Base-by-base conservation (phyloP, 1,140 invertebrate genomes). In the Bombus waltoni region DNA sequence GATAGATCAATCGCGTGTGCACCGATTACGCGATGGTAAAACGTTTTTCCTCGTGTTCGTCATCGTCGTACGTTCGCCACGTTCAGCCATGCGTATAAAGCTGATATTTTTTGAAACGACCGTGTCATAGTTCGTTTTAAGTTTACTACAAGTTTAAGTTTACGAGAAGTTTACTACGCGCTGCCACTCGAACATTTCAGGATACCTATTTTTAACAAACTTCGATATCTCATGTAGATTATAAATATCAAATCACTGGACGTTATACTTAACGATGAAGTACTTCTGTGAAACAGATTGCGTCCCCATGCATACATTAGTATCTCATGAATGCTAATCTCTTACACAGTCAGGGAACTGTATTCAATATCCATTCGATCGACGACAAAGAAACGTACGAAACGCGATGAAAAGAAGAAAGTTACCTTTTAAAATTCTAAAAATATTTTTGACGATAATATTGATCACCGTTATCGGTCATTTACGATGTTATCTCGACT, bases 1-100 rank as follows among this genome's bases (percentile, higher is more conserved):
- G n/a, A 22, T 35, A 44, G 35, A 35, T 70, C 38, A 11, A 62
- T 5, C 32, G 44, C 11, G 53, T 42, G 71, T 35, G n/a, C 44
- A 53, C 59, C 44, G 81, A 44, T 77, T 68, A 77, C 62, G 15
- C 65, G 62, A 83, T 57, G 38, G 3, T 44, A 32, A 53, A 83
- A 22, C 44, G 42, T 66, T 3, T 66, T 3, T n/a, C 3, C 5
- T 44, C 73, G 38, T 35, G 62, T 47, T 75, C 11, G 10, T n/a
- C 42, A 32, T 32, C 32, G 15, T 3, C 15, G 25, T 66, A 2
- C n/a, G 22, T 10, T 25, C n/a, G 18, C n/a, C 57, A 28, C 25
- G 42, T 28, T 75, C 62, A 68, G 53, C 38, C 25, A 32, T 40
- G 9, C 5, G 47, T 47, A 62, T 35, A 28, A 47, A 42, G 38